Base-by-base conservation (phyloP, 1,140 invertebrate species). In the Aphaenogaster ashmeadi region DNA sequence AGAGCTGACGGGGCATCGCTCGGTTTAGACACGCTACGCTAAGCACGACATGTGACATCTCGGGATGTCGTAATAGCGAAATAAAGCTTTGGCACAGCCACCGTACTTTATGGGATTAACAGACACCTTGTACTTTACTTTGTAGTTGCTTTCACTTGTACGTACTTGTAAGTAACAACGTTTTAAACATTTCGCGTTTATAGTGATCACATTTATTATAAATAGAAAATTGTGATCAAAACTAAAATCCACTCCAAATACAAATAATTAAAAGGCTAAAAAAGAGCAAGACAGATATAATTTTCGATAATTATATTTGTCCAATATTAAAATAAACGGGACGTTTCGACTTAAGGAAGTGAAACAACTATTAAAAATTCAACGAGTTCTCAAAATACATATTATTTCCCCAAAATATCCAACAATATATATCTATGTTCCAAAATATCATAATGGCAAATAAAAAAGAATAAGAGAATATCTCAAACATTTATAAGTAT, bases 41-140 rank as follows among this genome's bases (percentile, higher is more conserved):
- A 72, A 81, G 66, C 80, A 56, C 69, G 44, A 84, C 54, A 33
- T 64, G 47, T 38, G 78, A 81, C 79, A 81, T 71, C 50, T 71
- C 36, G 15, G 11, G 18, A 83, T 27, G 33, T 83, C 52, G 33
- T 47, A 83, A 84, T 75, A 60, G 15, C n/a, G 54, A 60, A 60
- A 60, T 54, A 18, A 80, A 69, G 36, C 27, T 52, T 41, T 18
- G 15, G 27, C 56, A 64, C 21, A 8, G 41, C 11, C 11, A 27
- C 41, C 11, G 41, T 47, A 64, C 15, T n/a, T 27, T 66, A 7
- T 5, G 13, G 18, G 18, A 54, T 74, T 74, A 74, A 52, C 18
- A 13, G 15, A 13, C 33, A 38, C 27, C 47, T 52, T 52, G 27
- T 36, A 72, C 21, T 71, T 27, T 33, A 44, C 7, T 52, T 27